These are phyloP conservation scores for Callaeas wilsoni DNA, from an alignment of 2,113 vertebrate genomes.

Conservation along the genomic window DNA sequence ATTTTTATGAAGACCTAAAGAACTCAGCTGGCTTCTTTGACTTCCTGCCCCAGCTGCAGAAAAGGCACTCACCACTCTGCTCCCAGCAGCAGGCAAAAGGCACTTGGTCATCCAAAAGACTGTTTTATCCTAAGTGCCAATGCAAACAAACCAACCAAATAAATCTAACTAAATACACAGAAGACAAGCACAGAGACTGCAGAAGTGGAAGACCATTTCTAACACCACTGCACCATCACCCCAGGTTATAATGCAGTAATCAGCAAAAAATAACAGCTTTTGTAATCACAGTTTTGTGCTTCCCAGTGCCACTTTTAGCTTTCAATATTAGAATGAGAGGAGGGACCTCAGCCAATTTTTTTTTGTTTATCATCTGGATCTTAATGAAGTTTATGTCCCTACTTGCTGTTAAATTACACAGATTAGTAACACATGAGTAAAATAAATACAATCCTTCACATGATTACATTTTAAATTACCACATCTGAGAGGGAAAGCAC, in stretches of 20 bases:
- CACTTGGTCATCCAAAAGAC: neutral
- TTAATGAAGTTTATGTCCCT: constrained; percentile 36
- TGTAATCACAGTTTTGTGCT: neutral
- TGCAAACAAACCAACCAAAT: neutral
- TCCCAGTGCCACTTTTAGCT: neutral
- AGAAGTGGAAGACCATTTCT: neutral
- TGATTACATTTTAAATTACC: constrained; percentile 23
- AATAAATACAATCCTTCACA: constrained; percentile 24
- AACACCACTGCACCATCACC: neutral
- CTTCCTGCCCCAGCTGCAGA: neutral
- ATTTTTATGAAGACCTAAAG: neutral
- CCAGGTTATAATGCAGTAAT: neutral
- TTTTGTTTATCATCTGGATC: neutral
- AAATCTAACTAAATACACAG: neutral
- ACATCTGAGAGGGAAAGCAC: neutral
- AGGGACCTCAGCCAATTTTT: neutral
- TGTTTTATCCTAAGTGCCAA: neutral
- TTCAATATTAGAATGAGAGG: neutral
- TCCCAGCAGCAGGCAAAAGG: neutral
- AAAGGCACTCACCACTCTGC: neutral
- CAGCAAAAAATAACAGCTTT: neutral
- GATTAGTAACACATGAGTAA: constrained; percentile 53
- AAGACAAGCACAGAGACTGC: neutral
- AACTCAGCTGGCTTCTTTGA: rapidly evolving
- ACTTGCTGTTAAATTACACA: constrained; percentile 44